phyloP scores from a whole-genome alignment of 2,888 invertebrate species.

The Hecatera dysodea region DNA sequence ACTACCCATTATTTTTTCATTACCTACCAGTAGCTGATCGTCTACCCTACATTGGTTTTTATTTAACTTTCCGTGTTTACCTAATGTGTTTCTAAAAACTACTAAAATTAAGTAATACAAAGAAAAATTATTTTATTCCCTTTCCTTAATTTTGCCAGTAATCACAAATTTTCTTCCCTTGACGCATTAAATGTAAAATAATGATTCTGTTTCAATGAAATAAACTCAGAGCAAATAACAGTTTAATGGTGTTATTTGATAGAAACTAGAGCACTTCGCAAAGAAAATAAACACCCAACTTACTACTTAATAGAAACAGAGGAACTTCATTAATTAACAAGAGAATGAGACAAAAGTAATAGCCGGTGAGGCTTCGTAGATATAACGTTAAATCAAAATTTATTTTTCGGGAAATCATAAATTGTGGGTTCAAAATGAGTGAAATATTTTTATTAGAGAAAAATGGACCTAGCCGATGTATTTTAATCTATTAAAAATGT shows the following conservation, averaged over 20 bases:
- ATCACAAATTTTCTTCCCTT: not conserved
- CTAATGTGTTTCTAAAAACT: constrained; percentile 1
- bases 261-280: constrained; percentile 46
- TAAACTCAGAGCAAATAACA: constrained; percentile 38
- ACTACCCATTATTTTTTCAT: not conserved
- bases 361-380: constrained; percentile 25
- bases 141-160: too few relatives aligned
- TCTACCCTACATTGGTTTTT: not conserved
- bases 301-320: constrained; percentile 55
- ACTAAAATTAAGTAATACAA: not conserved
- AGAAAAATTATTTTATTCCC: too few relatives aligned
- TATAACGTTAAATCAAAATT: constrained; percentile 32
- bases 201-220: constrained; percentile 28
- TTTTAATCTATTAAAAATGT: constrained; percentile 53
- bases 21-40: not conserved
- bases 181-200: constrained; percentile 7
- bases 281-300: constrained; percentile 59
- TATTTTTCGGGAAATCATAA: constrained; percentile 31
- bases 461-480: constrained; percentile 25
- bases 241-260: constrained; percentile 49
- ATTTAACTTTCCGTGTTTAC: not conserved
- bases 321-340: constrained; percentile 62
- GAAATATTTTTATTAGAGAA: constrained; percentile 25
- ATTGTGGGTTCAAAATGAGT: constrained; percentile 22
- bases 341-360: constrained; percentile 53